Evolutionary conservation across 2,888 invertebrate species (phyloP).

Genomic region (Andrena dorsata): DNA sequence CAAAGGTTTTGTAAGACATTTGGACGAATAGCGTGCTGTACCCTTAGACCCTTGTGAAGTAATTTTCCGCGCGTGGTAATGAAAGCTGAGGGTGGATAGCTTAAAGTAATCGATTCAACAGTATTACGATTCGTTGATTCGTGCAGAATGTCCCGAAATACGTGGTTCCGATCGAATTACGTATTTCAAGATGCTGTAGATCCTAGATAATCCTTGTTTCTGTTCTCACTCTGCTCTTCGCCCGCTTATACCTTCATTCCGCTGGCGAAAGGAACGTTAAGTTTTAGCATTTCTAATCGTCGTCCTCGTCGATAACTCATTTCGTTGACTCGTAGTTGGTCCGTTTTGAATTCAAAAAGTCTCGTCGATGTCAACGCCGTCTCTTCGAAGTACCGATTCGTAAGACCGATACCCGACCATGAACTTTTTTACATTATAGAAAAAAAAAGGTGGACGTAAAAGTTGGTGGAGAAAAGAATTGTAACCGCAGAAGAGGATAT

Average conservation of each 20-base stretch:
- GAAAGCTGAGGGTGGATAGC: constrained; percentile 50
- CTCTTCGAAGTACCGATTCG: constrained; percentile 36
- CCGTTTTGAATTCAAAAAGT: background rate
- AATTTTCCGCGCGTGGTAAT: constrained; percentile 41
- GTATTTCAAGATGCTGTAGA: constrained; percentile 11
- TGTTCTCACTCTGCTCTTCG: constrained; percentile 28
- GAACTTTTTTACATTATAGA: constrained; percentile 41
- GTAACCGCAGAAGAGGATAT: constrained; percentile 27
- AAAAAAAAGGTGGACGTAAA: constrained; percentile 17
- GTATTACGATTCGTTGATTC: constrained; percentile 64
- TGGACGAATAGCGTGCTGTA: constrained; percentile 31
- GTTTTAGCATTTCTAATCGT: constrained; percentile 2
- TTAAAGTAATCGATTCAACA: constrained; percentile 61
- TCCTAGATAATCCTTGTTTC: constrained; percentile 19
- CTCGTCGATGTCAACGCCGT: constrained; percentile 38
- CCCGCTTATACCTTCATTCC: constrained; percentile 43
- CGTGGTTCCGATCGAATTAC: background rate
- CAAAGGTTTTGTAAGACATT: constrained; percentile 56
- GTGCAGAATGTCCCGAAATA: background rate
- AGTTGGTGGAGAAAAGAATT: background rate
- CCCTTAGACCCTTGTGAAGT: constrained; percentile 29
- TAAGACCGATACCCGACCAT: constrained; percentile 31
- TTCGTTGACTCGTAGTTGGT: constrained; percentile 14
- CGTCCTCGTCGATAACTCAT: constrained; percentile 25
- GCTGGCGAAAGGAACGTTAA: constrained; percentile 14